These are phyloP conservation scores for Tenrec ecaudatus DNA, from an alignment of 2,113 vertebrate genomes.

Conservation along the genomic window DNA sequence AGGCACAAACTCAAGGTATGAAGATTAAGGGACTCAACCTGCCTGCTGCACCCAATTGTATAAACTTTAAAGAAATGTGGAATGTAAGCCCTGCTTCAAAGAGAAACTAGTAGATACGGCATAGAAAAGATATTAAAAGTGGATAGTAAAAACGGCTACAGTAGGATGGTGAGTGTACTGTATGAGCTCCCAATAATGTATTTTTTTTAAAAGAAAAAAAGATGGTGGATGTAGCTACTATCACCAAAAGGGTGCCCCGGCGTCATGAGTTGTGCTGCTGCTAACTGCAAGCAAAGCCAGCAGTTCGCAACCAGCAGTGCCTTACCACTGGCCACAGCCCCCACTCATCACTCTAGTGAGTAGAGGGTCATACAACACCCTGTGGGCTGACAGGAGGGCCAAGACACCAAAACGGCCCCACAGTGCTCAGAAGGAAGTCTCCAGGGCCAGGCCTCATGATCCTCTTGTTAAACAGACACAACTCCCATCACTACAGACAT, in stretches of 20 bases:
- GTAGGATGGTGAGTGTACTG: neutral
- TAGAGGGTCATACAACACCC: neutral
- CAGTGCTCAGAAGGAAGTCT: too few relatives aligned
- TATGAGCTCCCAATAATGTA: too few relatives aligned
- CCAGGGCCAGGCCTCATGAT: neutral
- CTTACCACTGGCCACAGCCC: neutral
- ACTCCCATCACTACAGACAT: neutral
- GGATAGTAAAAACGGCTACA: too few relatives aligned
- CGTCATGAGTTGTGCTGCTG: too few relatives aligned
- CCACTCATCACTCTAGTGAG: neutral
- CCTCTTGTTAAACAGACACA: neutral
- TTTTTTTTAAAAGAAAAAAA: too few relatives aligned
- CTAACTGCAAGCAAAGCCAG: too few relatives aligned
- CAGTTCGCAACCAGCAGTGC: too few relatives aligned
- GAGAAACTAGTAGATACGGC: neutral
- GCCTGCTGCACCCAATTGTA: fast-evolving
- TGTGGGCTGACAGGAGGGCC: neutral
- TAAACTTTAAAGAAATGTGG: neutral
- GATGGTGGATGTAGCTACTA: too few relatives aligned
- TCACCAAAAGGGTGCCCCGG: too few relatives aligned
- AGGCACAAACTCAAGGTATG: neutral
- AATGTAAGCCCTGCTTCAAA: neutral
- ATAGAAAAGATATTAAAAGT: neutral
- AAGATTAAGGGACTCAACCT: neutral
- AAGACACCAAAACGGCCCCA: too few relatives aligned